Conservation (phyloP, 2,797 vertebrate species). For the Buceros bicornis region DNA sequence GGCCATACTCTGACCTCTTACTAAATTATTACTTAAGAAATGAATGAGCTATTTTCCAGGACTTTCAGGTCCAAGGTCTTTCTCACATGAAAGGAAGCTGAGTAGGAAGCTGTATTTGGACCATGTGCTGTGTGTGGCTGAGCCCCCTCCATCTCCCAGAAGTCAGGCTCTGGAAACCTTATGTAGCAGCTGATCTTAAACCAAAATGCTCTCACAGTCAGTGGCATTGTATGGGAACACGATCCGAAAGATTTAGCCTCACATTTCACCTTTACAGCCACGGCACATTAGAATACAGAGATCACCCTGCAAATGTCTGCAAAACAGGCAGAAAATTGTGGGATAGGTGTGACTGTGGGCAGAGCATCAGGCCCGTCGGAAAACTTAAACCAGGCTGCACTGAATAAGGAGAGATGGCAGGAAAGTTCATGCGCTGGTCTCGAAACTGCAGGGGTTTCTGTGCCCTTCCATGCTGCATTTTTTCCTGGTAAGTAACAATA, state of each 20-base stretch:
- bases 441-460: neutral
- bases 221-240: neutral
- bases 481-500: neutral
- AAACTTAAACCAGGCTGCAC: neutral
- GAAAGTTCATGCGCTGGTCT: neutral
- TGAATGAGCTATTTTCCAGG: neutral
- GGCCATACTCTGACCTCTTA: neutral
- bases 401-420: neutral
- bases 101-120: neutral
- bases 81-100: neutral
- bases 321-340: neutral
- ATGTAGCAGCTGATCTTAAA: slow-evolving; percentile 6
- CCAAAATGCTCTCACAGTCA: neutral
- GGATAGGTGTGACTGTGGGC: neutral
- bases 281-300: rapidly evolving
- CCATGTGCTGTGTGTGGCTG: neutral
- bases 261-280: neutral
- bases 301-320: neutral
- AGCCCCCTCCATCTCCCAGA: neutral
- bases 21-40: neutral
- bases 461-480: neutral
- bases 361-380: neutral
- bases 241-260: neutral
- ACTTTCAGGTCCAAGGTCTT: neutral
- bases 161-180: slow-evolving; percentile 25